phyloP scores from a whole-genome alignment of 2,113 vertebrate species.

The Dromiciops gliroides region DNA sequence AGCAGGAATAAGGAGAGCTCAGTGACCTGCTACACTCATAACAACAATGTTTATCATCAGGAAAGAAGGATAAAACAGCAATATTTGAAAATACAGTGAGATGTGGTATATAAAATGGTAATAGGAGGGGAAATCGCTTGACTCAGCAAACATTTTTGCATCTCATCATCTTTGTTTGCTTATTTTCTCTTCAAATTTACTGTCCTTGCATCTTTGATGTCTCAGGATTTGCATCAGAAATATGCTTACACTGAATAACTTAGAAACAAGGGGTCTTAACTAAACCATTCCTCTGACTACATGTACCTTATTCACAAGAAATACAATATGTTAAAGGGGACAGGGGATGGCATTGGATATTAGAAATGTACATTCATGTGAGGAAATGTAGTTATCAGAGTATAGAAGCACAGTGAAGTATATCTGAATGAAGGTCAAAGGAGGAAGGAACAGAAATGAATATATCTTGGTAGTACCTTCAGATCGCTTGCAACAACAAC shows the following conservation, averaged over 20 bases:
- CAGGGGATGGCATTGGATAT: not conserved
- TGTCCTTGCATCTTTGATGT: not conserved
- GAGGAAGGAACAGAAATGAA: not conserved
- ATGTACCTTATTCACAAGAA: not conserved
- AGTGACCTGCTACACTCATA: not conserved
- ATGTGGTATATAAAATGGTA: not conserved
- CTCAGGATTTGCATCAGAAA: not conserved
- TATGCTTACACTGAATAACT: not conserved
- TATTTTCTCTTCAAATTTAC: not conserved
- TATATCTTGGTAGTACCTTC: not conserved
- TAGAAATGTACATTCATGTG: not conserved
- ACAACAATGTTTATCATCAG: not conserved
- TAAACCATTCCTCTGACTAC: not conserved
- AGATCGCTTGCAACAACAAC: not conserved
- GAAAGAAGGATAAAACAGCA: not conserved
- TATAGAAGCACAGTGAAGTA: not conserved
- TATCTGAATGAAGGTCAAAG: not conserved
- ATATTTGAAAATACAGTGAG: not conserved
- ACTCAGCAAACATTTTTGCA: not conserved
- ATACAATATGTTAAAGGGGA: not conserved
- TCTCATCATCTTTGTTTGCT: not conserved
- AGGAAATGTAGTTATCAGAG: not conserved
- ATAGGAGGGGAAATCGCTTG: not conserved
- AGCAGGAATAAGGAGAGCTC: not conserved
- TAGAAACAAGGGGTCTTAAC: not conserved